Conservation (phyloP, 2,888 invertebrate genomes). For the Pheosia gnoma region DNA sequence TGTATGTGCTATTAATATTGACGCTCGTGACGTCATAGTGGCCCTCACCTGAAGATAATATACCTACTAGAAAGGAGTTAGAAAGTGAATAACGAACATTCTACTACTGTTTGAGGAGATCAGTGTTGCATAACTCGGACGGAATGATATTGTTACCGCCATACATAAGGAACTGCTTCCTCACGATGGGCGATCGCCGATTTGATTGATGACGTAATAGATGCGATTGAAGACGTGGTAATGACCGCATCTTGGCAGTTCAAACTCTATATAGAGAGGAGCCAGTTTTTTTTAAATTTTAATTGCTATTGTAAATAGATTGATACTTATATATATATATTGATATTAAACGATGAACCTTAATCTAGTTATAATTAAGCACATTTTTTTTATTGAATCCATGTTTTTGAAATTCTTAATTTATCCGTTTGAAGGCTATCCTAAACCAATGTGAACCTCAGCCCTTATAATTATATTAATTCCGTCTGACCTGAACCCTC, state of each 20-base stretch:
- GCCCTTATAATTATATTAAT: constrained; percentile 34
- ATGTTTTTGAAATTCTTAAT: constrained; percentile 11
- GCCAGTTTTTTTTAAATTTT: no score
- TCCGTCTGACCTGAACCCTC: constrained; percentile 17
- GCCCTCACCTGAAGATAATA: neutral
- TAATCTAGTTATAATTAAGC: neutral
- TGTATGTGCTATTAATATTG: no score
- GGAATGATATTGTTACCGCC: constrained; percentile 6
- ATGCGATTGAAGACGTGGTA: constrained; percentile 26
- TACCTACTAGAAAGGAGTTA: constrained; percentile 17
- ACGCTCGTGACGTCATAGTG: neutral
- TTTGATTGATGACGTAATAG: constrained; percentile 28
- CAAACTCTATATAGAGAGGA: no score
- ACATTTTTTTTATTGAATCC: neutral
- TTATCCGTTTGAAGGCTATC: constrained; percentile 15
- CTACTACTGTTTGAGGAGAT: constrained; percentile 1
- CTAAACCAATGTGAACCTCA: constrained; percentile 18
- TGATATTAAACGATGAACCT: neutral
- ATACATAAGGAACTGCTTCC: constrained; percentile 24
- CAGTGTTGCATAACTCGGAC: constrained; percentile 23
- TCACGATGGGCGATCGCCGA: constrained; percentile 18
- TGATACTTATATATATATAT: no score
- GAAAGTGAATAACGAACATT: constrained; percentile 21
- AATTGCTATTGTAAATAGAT: no score
- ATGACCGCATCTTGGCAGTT: constrained; percentile 1